Conservation (phyloP, 2,888 invertebrate species). For the Parascotia fuliginaria region DNA sequence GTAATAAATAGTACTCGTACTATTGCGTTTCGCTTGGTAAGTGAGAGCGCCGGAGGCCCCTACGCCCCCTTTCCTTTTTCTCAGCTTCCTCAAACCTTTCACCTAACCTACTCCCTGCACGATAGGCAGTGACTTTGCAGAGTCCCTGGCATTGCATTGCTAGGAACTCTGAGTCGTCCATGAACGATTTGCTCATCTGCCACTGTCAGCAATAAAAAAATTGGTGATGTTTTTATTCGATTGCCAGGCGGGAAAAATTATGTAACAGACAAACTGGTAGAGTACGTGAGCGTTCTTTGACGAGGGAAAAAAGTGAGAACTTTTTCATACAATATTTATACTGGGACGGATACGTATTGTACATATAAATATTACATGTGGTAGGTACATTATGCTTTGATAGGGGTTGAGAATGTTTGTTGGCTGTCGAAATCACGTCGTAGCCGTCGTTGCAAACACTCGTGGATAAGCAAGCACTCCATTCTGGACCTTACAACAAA, state of each 20-base stretch:
- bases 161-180: no score
- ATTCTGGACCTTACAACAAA: constrained; percentile 12
- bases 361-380: constrained; percentile 23
- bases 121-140: no score
- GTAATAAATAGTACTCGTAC: no score
- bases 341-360: constrained; percentile 11
- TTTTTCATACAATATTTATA: constrained; percentile 12
- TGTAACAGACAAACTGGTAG: constrained; percentile 5
- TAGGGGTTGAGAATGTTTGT: constrained; percentile 17
- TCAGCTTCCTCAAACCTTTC: no score
- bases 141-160: no score
- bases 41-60: no score
- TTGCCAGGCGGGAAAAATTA: constrained; percentile 22
- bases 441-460: constrained; percentile 6
- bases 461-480: constrained; percentile 6
- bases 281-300: background rate
- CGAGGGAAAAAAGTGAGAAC: constrained; percentile 9
- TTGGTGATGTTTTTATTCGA: constrained; percentile 17
- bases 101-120: no score
- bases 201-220: no score
- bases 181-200: no score
- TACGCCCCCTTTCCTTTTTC: no score
- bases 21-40: no score
- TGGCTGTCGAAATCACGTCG: background rate
- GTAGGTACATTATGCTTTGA: constrained; percentile 13